Conservation (phyloP, 2,113 vertebrate genomes). For the Meriones unguiculatus region DNA sequence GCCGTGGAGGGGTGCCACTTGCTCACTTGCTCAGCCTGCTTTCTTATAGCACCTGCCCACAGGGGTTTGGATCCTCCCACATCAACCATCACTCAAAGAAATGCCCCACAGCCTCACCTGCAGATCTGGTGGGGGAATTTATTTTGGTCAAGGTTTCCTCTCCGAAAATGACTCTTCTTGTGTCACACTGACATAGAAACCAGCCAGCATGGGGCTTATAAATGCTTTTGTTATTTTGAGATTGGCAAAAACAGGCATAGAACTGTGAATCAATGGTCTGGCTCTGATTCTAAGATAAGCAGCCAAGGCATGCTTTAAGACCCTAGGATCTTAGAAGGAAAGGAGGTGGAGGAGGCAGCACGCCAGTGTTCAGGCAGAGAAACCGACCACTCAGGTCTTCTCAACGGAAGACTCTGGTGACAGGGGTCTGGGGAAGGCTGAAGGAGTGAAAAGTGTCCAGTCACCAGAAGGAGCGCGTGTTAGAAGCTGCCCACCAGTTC, state of each 20-base stretch:
- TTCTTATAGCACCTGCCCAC: neutral
- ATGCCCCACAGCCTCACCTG: neutral
- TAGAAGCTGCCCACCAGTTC: neutral
- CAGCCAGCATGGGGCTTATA: neutral
- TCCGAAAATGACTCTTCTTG: neutral
- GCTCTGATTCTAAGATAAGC: neutral
- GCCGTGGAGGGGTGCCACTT: neutral
- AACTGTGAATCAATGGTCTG: neutral
- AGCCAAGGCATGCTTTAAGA: neutral
- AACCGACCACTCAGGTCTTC: neutral
- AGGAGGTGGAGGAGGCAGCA: neutral
- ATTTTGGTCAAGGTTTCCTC: neutral
- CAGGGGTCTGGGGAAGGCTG: neutral
- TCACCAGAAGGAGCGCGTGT: neutral
- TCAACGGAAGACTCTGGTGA: neutral
- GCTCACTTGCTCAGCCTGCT: neutral
- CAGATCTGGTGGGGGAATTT: neutral
- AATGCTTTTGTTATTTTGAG: constrained; percentile 9
- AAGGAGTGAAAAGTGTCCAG: neutral
- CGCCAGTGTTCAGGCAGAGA: neutral
- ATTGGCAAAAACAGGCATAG: neutral
- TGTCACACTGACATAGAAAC: neutral
- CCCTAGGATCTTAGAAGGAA: neutral
- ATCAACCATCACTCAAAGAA: neutral
- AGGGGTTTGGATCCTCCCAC: neutral